Conservation (phyloP, 2,888 invertebrate genomes). For the Drosophila recens region DNA sequence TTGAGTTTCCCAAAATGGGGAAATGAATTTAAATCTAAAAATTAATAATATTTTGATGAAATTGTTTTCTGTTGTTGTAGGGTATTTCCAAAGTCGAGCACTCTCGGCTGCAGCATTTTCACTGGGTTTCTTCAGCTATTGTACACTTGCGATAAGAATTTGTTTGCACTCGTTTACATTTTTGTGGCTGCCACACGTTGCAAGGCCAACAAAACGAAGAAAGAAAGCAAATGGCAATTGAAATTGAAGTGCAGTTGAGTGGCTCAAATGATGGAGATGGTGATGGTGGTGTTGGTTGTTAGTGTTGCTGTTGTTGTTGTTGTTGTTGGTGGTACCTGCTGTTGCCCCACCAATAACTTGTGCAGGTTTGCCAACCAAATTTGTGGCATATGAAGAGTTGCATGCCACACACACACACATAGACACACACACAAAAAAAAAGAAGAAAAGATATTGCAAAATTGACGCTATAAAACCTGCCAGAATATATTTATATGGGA, state of each 20-base stretch:
- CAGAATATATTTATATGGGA: constrained; percentile 48
- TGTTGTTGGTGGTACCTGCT: neutral
- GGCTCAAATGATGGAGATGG: constrained; percentile 25
- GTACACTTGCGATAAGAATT: constrained; percentile 73
- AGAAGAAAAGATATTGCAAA: constrained; percentile 2
- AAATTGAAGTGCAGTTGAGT: constrained; percentile 75
- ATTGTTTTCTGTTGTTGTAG: too few relatives aligned
- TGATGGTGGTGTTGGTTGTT: neutral
- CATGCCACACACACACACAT: constrained; percentile 13
- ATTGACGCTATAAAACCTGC: constrained; percentile 36
- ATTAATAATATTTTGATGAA: too few relatives aligned
- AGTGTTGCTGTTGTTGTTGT: too few relatives aligned
- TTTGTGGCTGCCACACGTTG: constrained; percentile 67
- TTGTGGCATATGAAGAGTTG: constrained; percentile 60
- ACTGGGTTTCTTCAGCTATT: constrained; percentile 42
- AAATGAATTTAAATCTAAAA: too few relatives aligned
- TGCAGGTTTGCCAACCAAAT: constrained; percentile 67
- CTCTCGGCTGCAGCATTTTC: neutral
- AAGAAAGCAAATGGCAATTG: constrained; percentile 74
- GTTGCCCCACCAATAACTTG: constrained; percentile 53
- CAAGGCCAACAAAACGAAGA: constrained; percentile 22
- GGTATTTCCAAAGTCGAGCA: neutral
- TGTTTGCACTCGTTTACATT: constrained; percentile 72
- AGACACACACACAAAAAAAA: neutral
- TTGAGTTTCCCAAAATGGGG: too few relatives aligned